Conservation (phyloP, 1,140 invertebrate species). For the Psilanteris sp. region DNA sequence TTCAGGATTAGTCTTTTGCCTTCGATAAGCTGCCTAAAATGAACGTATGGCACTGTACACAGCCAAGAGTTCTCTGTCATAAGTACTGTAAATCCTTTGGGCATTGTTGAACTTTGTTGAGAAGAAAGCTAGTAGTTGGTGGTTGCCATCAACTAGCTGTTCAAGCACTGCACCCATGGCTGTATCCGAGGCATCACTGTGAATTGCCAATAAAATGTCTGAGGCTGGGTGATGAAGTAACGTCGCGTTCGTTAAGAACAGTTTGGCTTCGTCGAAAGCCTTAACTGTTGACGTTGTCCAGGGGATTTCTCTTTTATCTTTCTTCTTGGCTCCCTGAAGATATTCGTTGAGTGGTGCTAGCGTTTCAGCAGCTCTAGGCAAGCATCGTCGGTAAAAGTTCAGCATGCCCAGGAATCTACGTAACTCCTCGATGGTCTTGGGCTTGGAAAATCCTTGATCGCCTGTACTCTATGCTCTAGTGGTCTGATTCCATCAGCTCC, state of each 20-base stretch:
- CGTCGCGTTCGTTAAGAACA: too few species aligned
- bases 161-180: not conserved
- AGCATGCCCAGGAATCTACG: conserved; percentile 7
- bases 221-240: too few species aligned
- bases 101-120: conserved; percentile 61
- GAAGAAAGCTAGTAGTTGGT: conserved; percentile 11
- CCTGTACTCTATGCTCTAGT: too few species aligned
- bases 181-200: too few species aligned
- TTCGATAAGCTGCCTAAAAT: conserved; percentile 75
- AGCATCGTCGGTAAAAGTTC: too few species aligned
- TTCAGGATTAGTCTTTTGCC: conserved; percentile 68
- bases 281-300: not conserved
- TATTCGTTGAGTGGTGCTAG: not conserved
- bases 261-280: conserved; percentile 71
- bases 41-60: conserved; percentile 55
- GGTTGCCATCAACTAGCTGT: conserved; percentile 68
- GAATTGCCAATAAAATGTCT: too few species aligned
- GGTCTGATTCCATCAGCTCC: not conserved
- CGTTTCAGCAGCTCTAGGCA: not conserved
- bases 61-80: conserved; percentile 43
- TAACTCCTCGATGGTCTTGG: too few species aligned
- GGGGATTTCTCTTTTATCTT: not conserved
- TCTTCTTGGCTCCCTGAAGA: not conserved
- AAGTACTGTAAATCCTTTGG: conserved; percentile 70
- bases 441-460: too few species aligned